Conservation (phyloP, 2,797 vertebrate genomes). For the Ambastaia sidthimunki region DNA sequence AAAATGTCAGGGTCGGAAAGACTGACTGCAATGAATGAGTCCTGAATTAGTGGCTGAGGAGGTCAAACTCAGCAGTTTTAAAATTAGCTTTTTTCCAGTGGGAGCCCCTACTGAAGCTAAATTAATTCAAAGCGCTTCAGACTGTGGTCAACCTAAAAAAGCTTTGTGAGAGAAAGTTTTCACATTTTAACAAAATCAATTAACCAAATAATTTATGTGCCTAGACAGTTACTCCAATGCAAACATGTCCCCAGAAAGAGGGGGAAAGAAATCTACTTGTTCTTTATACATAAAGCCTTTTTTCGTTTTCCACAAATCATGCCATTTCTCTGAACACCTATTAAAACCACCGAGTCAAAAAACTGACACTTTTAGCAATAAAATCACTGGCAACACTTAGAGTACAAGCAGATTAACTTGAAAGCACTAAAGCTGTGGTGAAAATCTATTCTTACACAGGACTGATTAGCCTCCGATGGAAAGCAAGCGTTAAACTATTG, state of each 20-base stretch:
- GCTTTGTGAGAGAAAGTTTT: neutral
- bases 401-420: conserved; percentile 35
- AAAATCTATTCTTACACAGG: conserved; percentile 22
- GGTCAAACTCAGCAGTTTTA: conserved; percentile 39
- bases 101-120: conserved; percentile 31
- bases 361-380: conserved; percentile 13
- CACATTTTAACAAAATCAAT: neutral
- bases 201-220: conserved; percentile 10
- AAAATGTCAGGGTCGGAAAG: conserved; percentile 43
- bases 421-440: conserved; percentile 5
- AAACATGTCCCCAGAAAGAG: conserved; percentile 13
- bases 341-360: conserved; percentile 10
- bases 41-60: conserved; percentile 36
- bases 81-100: conserved; percentile 45
- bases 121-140: conserved; percentile 41
- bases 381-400: conserved; percentile 25
- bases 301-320: conserved; percentile 20
- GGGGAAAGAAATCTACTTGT: conserved; percentile 12
- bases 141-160: neutral
- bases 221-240: conserved; percentile 11
- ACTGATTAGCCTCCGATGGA: conserved; percentile 15
- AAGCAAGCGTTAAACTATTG: neutral
- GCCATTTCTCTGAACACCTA: conserved; percentile 1
- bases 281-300: neutral
- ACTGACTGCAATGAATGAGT: neutral